Evolutionary conservation across 2,797 vertebrate species (phyloP), one percentile per base, ranked within the genome.

Genomic region (Agapornis canus): DNA sequence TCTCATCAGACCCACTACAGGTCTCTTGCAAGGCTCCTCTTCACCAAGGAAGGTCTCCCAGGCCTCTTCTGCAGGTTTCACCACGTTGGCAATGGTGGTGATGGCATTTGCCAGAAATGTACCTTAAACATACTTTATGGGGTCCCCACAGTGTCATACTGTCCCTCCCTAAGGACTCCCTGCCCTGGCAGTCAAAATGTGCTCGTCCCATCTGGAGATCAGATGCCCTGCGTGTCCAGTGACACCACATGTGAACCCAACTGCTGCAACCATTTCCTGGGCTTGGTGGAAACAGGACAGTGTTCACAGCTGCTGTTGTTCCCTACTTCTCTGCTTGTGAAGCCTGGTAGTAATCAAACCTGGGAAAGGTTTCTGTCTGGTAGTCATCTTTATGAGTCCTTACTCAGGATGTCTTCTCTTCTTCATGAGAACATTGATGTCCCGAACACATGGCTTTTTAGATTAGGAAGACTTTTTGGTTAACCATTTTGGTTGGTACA

Each of bases 11-110:
- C 54, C 15, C 51, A 76, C 9, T 11, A 8, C 27, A 70, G 51
- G 16, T 45, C 13, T 68, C n/a, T 64, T 84, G 40, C 31, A 56
- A 91, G 25, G 60, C 27, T 85, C 17, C 21, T 42, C 27, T 85
- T 92, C 79, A 69, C 15, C 1, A 20, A 15, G 5, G 6, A 71
- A 54, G 21, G 23, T 52, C n/a, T 88, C 20, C 23, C 20, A 73
- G 57, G 23, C 23, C 18, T 65, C 27, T 76, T 83, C 25, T 52
- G 23, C 48, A 45, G 31, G 25, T 73, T 21, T 60, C 7, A 10
- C 14, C 14, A 10, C 0, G 0, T 4, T 87, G 45, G 40, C 37
- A 51, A 5, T 35, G 31, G 25, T 25, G 9, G 49, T 69, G 19
- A 27, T n/a, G 32, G n/a, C 64, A 42, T 79, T 87, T 91, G 39